These are phyloP conservation scores for Nomada hirtipes DNA, from an alignment of 2,888 invertebrate species.

Conservation along the genomic window DNA sequence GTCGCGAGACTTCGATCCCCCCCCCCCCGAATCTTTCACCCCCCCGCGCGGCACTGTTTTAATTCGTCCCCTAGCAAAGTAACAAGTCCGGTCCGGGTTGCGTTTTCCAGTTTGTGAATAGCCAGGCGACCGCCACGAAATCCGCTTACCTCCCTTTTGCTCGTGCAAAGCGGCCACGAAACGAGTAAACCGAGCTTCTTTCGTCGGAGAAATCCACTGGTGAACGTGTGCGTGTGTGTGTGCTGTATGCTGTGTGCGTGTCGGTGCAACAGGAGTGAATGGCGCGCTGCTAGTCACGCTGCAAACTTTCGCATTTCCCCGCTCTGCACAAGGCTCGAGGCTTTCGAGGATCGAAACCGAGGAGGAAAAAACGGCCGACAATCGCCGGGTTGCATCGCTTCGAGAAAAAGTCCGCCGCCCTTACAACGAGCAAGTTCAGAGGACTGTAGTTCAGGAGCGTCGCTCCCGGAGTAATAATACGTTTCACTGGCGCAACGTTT, in stretches of 20 bases:
- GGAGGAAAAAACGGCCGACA: constrained; percentile 47
- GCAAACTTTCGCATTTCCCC: constrained; percentile 57
- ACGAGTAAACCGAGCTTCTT: constrained; percentile 59
- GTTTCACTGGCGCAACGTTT: constrained; percentile 57
- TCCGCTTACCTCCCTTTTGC: constrained; percentile 65
- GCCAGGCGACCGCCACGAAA: constrained; percentile 51
- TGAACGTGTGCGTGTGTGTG: not conserved
- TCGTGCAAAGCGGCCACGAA: constrained; percentile 45
- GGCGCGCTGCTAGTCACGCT: constrained; percentile 36
- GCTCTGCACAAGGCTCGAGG: constrained; percentile 37
- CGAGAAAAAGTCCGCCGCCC: constrained; percentile 40
- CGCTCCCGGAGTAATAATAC: constrained; percentile 57
- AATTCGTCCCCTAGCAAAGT: constrained; percentile 37
- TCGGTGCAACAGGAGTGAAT: constrained; percentile 46
- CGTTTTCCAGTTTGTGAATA: constrained; percentile 34
- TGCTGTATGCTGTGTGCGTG: not conserved
- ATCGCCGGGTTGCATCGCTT: constrained; percentile 54
- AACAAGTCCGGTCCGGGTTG: constrained; percentile 31
- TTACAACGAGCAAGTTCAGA: constrained; percentile 55
- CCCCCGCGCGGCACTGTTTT: constrained; percentile 31
- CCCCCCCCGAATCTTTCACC: constrained; percentile 15
- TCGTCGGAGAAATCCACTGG: constrained; percentile 46
- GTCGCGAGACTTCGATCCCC: constrained; percentile 36
- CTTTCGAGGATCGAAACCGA: constrained; percentile 32
- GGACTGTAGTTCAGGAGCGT: constrained; percentile 46